Evolutionary conservation across 2,797 vertebrate species (phyloP).

Genomic region (Chaenodraco wilsoni): DNA sequence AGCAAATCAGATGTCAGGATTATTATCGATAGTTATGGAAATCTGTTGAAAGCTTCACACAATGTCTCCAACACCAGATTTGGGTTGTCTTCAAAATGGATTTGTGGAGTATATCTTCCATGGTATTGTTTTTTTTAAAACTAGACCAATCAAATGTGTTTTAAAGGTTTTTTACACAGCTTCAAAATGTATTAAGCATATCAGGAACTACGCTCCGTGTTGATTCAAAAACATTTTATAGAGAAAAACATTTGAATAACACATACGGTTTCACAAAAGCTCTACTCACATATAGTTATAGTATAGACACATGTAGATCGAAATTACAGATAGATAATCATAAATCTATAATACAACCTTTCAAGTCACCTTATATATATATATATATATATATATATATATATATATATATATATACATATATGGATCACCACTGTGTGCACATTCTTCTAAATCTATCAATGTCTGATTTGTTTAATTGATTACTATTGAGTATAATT

Average conservation of each 20-base stretch:
- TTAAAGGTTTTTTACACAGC: background rate
- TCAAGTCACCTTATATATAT: background rate
- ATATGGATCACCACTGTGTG: background rate
- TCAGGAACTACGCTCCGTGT: background rate
- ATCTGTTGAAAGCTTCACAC: conserved; percentile 2
- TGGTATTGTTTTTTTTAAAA: conserved; percentile 5
- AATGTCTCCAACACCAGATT: background rate
- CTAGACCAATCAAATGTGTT: background rate
- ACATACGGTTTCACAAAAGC: background rate
- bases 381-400: background rate
- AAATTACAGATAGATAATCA: background rate
- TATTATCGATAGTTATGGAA: conserved; percentile 22
- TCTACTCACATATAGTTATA: background rate
- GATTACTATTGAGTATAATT: conserved; percentile 19
- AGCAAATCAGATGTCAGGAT: conserved; percentile 4
- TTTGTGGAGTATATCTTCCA: background rate
- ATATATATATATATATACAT: background rate
- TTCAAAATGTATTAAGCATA: background rate
- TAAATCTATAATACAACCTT: background rate
- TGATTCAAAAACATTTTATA: no score
- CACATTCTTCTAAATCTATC: conserved; percentile 14
- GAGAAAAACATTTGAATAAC: background rate
- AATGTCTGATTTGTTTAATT: conserved; percentile 14
- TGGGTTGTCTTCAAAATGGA: conserved; percentile 2
- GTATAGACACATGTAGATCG: background rate